phyloP scores from a whole-genome alignment of 2,888 invertebrate species.

The Ischnura elegans region DNA sequence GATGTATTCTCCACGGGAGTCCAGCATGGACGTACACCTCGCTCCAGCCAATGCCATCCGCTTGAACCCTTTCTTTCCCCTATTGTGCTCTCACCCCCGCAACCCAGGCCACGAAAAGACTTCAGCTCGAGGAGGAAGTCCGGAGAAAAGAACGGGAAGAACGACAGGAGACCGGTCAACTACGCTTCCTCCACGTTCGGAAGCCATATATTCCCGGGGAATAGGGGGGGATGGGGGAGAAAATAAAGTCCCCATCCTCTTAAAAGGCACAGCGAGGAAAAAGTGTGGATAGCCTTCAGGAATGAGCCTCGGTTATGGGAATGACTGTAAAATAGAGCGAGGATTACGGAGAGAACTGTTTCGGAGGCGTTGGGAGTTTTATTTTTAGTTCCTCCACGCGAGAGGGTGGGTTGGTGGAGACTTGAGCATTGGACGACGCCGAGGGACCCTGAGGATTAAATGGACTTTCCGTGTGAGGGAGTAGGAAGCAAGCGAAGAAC shows the following conservation, averaged over 20 bases:
- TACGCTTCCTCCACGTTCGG: neutral
- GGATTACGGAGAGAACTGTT: neutral
- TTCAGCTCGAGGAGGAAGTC: neutral
- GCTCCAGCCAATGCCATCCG: neutral
- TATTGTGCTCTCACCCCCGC: too few relatives aligned
- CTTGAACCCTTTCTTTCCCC: neutral
- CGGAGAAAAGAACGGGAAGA: slow-evolving; percentile 1
- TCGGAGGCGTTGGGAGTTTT: slow-evolving; percentile 20
- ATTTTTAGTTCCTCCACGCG: neutral
- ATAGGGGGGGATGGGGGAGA: neutral
- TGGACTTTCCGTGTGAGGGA: slow-evolving; percentile 19
- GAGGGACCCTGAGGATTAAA: slow-evolving; percentile 30
- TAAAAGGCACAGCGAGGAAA: slow-evolving; percentile 7
- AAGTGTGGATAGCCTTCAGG: neutral
- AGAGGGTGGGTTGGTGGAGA: neutral
- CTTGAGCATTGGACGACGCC: too few relatives aligned
- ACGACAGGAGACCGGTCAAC: neutral
- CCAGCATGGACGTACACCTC: neutral
- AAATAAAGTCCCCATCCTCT: neutral
- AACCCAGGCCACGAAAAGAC: neutral
- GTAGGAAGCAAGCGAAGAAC: slow-evolving; percentile 12
- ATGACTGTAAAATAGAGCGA: slow-evolving; percentile 1
- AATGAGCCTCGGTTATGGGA: slow-evolving; percentile 13
- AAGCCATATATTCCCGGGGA: slow-evolving; percentile 9
- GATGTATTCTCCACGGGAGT: neutral